These are phyloP conservation scores for Rousettus madagascariensis DNA, from an alignment of 2,797 vertebrate genomes.

Conservation along the genomic window DNA sequence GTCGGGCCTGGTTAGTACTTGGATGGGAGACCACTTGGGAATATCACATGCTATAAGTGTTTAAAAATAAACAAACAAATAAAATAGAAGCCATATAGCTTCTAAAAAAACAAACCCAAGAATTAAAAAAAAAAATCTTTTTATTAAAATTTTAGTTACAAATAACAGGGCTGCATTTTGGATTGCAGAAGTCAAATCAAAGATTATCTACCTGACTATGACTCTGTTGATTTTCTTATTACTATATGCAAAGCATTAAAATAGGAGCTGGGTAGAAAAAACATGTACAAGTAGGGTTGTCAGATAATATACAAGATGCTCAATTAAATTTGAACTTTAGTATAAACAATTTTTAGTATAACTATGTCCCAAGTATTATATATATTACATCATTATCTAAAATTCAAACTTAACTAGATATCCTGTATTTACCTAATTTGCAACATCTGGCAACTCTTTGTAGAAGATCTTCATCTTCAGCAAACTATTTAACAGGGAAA, in stretches of 20 bases:
- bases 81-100: too few species aligned
- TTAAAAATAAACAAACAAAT: too few species aligned
- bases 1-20: too few species aligned
- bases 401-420: constrained; percentile 16
- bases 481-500: neutral
- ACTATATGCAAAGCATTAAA: neutral
- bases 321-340: neutral
- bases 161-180: neutral
- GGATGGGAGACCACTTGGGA: too few species aligned
- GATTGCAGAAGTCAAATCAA: neutral
- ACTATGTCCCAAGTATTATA: neutral
- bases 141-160: neutral
- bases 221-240: neutral
- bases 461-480: neutral
- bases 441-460: neutral
- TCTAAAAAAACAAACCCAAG: too few species aligned
- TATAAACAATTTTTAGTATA: neutral
- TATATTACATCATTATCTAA: neutral
- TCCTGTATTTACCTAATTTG: constrained; percentile 32
- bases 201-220: neutral
- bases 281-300: neutral
- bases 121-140: too few species aligned
- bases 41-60: too few species aligned
- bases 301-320: neutral
- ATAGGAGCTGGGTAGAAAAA: neutral